Evolutionary conservation across 2,888 invertebrate species (phyloP), one percentile per base, ranked within the genome.

Genomic region (Leptinotarsa tumamoca): DNA sequence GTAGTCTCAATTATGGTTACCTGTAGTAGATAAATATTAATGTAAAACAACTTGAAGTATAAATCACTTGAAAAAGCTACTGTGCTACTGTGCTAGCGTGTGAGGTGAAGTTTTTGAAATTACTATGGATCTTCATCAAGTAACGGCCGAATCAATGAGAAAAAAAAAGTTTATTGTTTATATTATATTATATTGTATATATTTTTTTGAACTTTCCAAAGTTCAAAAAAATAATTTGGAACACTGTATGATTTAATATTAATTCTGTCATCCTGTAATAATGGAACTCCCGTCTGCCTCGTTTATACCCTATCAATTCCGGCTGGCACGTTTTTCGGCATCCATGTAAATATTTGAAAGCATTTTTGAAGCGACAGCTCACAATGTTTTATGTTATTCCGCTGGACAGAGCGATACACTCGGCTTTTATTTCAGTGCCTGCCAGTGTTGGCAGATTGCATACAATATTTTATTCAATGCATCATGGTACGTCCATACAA

Each of bases 361-460:
- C 68, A 56, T 68, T 61, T 72, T 71, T 68, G 43, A 61, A 63
- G 43, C 71, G 76, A 75, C 61, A 71, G 43, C 54, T 68, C 54
- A 66, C 75, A 71, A 68, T 68, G 68, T 72, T 66, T 72, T 66
- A 72, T 72, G 72, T 71, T 70, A 72, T 72, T 72, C 74, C 68
- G 51, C 58, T 51, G 63, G 74, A 63, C 73, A 73, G 71, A 70
- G 74, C 71, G 76, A 78, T 76, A 67, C 71, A 78, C 76, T 74
- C 68, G n/a, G 68, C 75, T 75, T 76, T 77, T 75, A 77, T 79
- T 77, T 77, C 54, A 68, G 72, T 72, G 68, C 72, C 75, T 72
- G 63, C 43, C 71, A 43, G 50, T 68, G 63, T 50, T 63, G 49
- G 71, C 66, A 63, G 63, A 63, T 33, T 33, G n/a, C 68, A 23